Evolutionary conservation across 2,888 invertebrate genomes (phyloP), one percentile per base, ranked within the genome.

Genomic region (Lingula anatina): DNA sequence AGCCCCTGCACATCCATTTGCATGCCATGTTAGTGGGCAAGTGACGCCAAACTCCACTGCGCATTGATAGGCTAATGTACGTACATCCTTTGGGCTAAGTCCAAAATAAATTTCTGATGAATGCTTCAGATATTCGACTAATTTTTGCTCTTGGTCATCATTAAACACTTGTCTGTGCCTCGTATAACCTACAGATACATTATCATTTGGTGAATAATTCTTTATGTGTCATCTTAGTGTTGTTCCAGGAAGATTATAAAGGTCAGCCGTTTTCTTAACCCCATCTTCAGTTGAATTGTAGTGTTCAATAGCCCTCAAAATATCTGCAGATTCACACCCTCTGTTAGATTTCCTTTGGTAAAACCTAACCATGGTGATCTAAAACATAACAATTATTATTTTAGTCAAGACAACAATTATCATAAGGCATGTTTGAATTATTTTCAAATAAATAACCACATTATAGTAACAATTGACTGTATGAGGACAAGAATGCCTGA

Each of bases 1-100:
- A 9, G 23, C 44, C n/a, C 46, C 47, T 18, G 53, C 48, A 5
- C 9, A 28, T 37, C 21, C 27, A 15, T 41, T 47, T 31, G 42
- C 23, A 18, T 26, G 40, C 49, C 47, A 49, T n/a, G 42, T 24
- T 24, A 48, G n/a, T 24, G 56, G 50, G 4, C 45, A 45, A 15
- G 28, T 12, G n/a, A 41, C 43, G 1, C 31, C 28, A 31, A 26
- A 15, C 18, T 25, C 38, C 9, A 26, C 28, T 24, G 56, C 50
- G 18, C 26, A 49, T 31, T 56, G 45, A 43, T 27, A 48, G n/a
- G 53, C 49, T 9, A 51, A 42, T 18, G 25, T 21, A 4, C 53
- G 15, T n/a, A 45, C 47, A 28, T 55, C 42, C 20, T 38, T 44
- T 12, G 26, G 37, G 15, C 44, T 28, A 3, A 55, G 42, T 4